Percentiles rank a stretch among this genome's conserved stretches.
Evolutionary conservation across 2,113 vertebrate genomes (phyloP).

Genomic region (Melanerpes formicivorus): DNA sequence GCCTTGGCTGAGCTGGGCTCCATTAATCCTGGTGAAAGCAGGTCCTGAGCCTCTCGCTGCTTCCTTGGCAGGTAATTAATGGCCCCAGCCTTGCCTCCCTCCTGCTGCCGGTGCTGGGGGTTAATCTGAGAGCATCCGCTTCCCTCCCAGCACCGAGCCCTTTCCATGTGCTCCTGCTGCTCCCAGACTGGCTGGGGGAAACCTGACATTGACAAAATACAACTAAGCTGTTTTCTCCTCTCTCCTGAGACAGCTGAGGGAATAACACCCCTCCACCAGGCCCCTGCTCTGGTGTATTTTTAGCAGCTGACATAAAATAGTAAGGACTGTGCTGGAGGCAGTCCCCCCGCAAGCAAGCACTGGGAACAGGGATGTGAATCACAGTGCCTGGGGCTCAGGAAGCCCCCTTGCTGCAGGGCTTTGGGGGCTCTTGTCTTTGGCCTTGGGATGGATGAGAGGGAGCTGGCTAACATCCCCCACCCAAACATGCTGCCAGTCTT

Average conservation of each 20-base stretch:
- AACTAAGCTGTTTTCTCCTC: not conserved
- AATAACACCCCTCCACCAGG: accelerated
- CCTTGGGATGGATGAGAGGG: not conserved
- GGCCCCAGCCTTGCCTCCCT: not conserved
- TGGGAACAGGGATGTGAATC: accelerated
- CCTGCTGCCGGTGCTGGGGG: not conserved
- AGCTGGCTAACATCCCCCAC: not conserved
- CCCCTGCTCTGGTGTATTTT: not conserved
- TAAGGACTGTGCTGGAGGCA: accelerated
- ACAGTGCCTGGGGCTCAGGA: accelerated
- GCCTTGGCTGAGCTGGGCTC: not conserved
- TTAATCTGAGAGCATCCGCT: not conserved
- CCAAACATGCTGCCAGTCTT: not conserved
- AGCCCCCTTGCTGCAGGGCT: not conserved
- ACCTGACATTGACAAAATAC: not conserved
- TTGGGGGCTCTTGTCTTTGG: not conserved
- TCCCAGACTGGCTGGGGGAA: not conserved
- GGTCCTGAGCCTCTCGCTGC: not conserved
- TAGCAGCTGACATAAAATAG: not conserved
- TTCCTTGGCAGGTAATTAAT: not conserved
- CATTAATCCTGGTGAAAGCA: not conserved
- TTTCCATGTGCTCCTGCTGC: not conserved
- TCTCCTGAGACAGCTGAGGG: not conserved
- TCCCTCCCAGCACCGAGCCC: accelerated
- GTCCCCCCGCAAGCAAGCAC: accelerated